A percentile compares a stretch with the other conserved stretches of the same genome.
phyloP scores from a whole-genome alignment of 2,113 vertebrate genomes.

The Donacobius atricapilla region DNA sequence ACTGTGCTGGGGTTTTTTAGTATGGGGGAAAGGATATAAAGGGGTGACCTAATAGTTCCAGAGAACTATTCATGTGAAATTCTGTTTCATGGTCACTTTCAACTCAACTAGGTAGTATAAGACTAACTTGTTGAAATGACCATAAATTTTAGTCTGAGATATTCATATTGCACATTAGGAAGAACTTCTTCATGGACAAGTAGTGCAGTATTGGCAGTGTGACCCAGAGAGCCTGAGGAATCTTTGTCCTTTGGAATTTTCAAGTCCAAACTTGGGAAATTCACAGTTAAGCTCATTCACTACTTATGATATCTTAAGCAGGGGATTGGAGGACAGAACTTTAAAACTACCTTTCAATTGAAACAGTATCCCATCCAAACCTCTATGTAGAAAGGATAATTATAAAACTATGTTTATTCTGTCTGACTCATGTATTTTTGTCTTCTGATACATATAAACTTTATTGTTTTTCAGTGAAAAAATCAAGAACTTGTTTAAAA shows the following conservation, averaged over 20 bases:
- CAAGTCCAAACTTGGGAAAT: background rate
- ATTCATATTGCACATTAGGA: background rate
- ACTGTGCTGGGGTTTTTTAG: background rate
- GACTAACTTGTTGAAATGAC: background rate
- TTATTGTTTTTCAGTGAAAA: background rate
- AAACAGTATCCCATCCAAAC: background rate
- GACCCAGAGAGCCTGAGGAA: background rate
- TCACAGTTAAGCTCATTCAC: background rate
- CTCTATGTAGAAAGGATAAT: background rate
- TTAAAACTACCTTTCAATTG: background rate
- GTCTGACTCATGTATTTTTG: background rate
- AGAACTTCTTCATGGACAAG: background rate
- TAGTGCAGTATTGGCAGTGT: background rate
- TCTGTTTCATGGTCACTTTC: background rate
- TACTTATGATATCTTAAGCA: background rate
- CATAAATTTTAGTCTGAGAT: background rate
- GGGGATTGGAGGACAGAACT: background rate
- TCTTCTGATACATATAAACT: background rate
- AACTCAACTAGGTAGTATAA: background rate
- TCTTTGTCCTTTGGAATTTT: background rate
- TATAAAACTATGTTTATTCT: background rate
- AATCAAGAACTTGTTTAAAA: background rate
- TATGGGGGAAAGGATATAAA: background rate
- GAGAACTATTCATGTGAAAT: background rate
- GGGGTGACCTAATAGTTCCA: background rate